phyloP scores from a whole-genome alignment of 2,797 vertebrate species.

The Dipus sagitta region DNA sequence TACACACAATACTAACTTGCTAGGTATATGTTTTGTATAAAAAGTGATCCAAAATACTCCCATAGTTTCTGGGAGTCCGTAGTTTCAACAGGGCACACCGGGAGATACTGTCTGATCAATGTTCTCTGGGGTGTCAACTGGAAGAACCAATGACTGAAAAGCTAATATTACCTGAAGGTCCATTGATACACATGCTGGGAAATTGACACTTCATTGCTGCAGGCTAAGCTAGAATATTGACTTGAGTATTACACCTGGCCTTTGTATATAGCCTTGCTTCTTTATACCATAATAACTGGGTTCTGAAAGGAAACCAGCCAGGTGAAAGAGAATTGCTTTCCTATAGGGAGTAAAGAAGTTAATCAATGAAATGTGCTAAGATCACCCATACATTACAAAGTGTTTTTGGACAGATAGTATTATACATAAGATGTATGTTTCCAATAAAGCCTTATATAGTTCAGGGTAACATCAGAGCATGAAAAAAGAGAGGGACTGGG shows the following conservation, averaged over 20 bases:
- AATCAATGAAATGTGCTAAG: background rate
- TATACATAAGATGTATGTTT: background rate
- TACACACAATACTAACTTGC: no score
- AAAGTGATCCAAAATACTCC: background rate
- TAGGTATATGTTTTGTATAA: background rate
- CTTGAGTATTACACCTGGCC: background rate
- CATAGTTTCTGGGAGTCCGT: background rate
- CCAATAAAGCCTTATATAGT: background rate
- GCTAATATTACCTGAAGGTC: background rate
- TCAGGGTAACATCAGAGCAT: background rate
- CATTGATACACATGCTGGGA: background rate
- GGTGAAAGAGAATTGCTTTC: background rate
- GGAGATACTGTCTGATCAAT: background rate
- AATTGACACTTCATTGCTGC: background rate
- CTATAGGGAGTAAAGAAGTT: background rate
- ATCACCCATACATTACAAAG: background rate
- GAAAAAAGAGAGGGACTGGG: background rate
- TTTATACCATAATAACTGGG: background rate
- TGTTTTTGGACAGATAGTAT: background rate
- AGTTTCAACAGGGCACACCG: background rate
- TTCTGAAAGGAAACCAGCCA: background rate
- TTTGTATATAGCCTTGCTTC: background rate
- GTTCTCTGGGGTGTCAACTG: background rate
- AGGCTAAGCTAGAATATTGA: background rate
- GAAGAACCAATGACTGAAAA: accelerated